Evolutionary conservation across 2,113 vertebrate species (phyloP), one percentile per base, ranked within the genome.

Genomic region (Charina bottae): DNA sequence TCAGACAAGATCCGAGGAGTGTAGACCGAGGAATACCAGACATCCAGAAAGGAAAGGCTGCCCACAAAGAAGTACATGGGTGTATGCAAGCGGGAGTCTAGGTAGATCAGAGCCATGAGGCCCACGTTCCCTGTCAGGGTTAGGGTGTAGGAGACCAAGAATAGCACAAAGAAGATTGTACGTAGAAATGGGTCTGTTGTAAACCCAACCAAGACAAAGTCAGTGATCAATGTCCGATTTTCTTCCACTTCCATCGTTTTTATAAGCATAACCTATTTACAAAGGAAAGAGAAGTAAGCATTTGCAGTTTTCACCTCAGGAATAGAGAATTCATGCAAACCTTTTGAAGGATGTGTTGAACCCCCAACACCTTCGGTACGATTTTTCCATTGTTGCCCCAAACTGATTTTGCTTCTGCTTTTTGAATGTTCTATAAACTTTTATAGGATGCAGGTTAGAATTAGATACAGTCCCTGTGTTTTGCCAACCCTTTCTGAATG

Each of bases 1-100:
- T 93, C 96, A 19, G 92, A 24, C 15, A 96, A 89, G 24, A 96
- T 96, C 78, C 96, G 49, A 37, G 94, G 96, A 8, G 60, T 54
- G 58, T 94, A 96, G 42, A 95, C 93, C 13, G 93, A 93, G 3
- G 94, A 93, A 68, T 94, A 96, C 93, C 94, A 96, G 58, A 96
- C 28, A 89, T 95, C 95, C 89, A 96, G 46, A 49, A 96, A 94
- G 0, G 95, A 96, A 12, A 96, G 87, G 3, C 90, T 96, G 8
- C 95, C 95, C 54, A 90, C 96, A 92, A 96, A 96, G 87, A 96
- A 96, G 59, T 96, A 95, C 96, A 93, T 96, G 90, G 94, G 92
- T 3, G 89, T 95, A 56, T 96, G 93, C 49, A 96, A 89, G 3
- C 3, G 4, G 6, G 87, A 94, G 13, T 96, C 95, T 54, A 23